phyloP scores from a whole-genome alignment of 2,888 invertebrate species.

The Brachyptera risi region DNA sequence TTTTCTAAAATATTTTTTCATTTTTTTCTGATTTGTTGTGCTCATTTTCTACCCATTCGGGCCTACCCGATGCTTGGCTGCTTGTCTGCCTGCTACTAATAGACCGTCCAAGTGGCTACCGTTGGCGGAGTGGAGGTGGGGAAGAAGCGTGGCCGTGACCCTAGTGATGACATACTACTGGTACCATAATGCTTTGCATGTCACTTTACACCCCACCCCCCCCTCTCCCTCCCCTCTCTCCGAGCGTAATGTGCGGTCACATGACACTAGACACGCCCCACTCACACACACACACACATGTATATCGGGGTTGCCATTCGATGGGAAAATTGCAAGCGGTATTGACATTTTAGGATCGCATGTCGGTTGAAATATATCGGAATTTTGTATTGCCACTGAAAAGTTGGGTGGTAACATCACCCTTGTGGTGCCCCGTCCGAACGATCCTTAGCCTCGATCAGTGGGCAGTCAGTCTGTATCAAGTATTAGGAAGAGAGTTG shows the following conservation, averaged over 20 bases:
- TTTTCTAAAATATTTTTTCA: slow-evolving; percentile 30
- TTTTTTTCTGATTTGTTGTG: slow-evolving; percentile 37
- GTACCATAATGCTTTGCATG: slow-evolving; percentile 77
- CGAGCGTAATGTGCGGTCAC: slow-evolving; percentile 33
- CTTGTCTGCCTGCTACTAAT: slow-evolving; percentile 40
- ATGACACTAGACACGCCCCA: too few relatives aligned
- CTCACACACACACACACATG: background rate
- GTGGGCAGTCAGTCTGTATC: too few relatives aligned
- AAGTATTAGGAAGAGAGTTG: too few relatives aligned
- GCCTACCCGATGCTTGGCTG: slow-evolving; percentile 38
- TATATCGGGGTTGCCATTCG: too few relatives aligned
- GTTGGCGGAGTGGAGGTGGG: slow-evolving; percentile 67
- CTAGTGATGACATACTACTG: slow-evolving; percentile 89
- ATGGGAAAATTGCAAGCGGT: too few relatives aligned
- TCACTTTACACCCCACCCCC: slow-evolving; percentile 41
- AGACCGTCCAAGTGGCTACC: slow-evolving; percentile 41
- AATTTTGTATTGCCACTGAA: too few relatives aligned
- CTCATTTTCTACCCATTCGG: slow-evolving; percentile 37
- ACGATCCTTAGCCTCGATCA: too few relatives aligned
- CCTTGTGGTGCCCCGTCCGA: too few relatives aligned
- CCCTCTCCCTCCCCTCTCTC: background rate
- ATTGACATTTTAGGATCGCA: too few relatives aligned
- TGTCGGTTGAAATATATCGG: too few relatives aligned
- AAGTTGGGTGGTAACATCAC: too few relatives aligned
- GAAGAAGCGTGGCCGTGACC: slow-evolving; percentile 91